Evolutionary conservation across 2,888 invertebrate genomes (phyloP), one percentile per base, ranked within the genome.

Genomic region (Priocnemis perturbator): DNA sequence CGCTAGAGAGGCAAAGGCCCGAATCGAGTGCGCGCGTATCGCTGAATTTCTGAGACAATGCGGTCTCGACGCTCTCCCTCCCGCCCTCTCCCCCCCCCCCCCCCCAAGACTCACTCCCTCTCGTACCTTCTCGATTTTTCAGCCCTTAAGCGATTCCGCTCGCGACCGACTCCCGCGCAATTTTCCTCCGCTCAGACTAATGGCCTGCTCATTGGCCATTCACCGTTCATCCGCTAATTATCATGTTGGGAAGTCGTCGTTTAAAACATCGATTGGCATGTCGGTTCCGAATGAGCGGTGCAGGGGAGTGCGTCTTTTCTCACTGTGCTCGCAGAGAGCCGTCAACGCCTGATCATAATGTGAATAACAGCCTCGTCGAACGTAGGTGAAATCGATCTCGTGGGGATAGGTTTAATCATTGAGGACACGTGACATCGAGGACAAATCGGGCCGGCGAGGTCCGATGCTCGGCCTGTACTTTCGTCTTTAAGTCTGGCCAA

Each of bases 401-500:
- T 5, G 50, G 20, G 20, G 19, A n/a, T 50, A 17, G 50, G 20
- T 50, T 50, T 20, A 50, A 50, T 50, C 50, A 20, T 50, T 20
- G 20, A 19, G 5, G 50, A 50, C 20, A 15, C 50, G n/a, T n/a
- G 11, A n/a, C 3, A 19, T 17, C 50, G 50, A 20, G 50, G 20
- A 20, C 19, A 19, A 20, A 50, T 19, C 37, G 37, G 37, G 11
- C 37, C 37, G 37, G 53, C 23, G 7, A 20, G 23, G 58, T 59
- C 15, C 57, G 37, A 45, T 44, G 52, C 62, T 7, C 50, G 14
- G 60, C 57, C 73, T 73, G 78, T 73, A 65, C 81, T 74, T 71
- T 85, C 83, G 77, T 82, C 78, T 79, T 84, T 81, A 81, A 85
- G 77, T 84, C 82, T 83, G 79, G 76, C 75, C 77, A 81, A 78